A percentile compares a stretch with the other conserved stretches of the same genome.
Evolutionary conservation across 2,888 invertebrate species (phyloP).

Genomic region (Julus scanicus): DNA sequence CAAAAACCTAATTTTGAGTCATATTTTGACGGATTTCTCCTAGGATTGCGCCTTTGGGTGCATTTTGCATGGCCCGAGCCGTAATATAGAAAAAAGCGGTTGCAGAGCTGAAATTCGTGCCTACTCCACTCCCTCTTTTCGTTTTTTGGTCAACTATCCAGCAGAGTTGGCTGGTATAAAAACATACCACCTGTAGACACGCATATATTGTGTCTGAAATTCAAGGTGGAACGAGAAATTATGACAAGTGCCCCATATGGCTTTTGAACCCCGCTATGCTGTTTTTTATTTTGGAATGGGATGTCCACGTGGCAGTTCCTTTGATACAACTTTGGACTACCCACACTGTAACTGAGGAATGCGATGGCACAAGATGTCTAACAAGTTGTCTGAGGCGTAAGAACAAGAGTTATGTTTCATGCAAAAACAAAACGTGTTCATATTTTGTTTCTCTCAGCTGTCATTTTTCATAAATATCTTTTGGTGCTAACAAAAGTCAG

Average conservation of each 20-base stretch:
- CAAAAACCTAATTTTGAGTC: not conserved
- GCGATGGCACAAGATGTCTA: slow-evolving; percentile 22
- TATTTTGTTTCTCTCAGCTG: not conserved
- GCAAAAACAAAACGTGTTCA: slow-evolving; percentile 8
- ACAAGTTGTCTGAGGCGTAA: slow-evolving; percentile 22
- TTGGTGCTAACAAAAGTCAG: not conserved
- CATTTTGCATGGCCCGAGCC: slow-evolving; percentile 9
- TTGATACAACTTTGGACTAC: not conserved
- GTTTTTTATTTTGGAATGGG: not conserved
- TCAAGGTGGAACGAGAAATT: slow-evolving; percentile 36
- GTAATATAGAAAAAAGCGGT: not conserved
- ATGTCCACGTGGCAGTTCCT: slow-evolving; percentile 28
- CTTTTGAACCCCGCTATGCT: slow-evolving; percentile 25
- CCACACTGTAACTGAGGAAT: slow-evolving; percentile 16
- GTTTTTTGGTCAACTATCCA: slow-evolving; percentile 1
- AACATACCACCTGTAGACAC: not conserved
- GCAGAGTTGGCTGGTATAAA: slow-evolving; percentile 6
- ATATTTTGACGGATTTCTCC: not conserved
- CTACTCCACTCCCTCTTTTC: not conserved
- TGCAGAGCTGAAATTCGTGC: slow-evolving; percentile 13
- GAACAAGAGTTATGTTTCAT: slow-evolving; percentile 23
- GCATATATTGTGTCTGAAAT: slow-evolving; percentile 1
- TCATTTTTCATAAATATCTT: not conserved
- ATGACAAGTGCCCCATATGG: slow-evolving; percentile 30
- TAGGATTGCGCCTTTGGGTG: not conserved